Percentiles rank a stretch among this genome's conserved stretches.
These are phyloP conservation scores for Bufotes viridis DNA, from an alignment of 2,797 vertebrate species.

Conservation along the genomic window DNA sequence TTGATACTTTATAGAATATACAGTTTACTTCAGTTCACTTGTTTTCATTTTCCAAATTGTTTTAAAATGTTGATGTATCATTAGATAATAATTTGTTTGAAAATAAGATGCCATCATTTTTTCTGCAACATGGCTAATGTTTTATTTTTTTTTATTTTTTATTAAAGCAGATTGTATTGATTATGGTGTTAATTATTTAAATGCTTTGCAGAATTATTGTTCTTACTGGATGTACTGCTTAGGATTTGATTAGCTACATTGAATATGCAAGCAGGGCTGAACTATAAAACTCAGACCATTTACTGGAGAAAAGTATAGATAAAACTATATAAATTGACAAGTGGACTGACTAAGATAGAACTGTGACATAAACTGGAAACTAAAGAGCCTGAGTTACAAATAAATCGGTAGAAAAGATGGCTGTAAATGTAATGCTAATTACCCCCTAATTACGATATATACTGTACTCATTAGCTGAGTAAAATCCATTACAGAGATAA, in stretches of 20 bases:
- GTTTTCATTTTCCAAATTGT: neutral
- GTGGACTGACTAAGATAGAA: constrained; percentile 20
- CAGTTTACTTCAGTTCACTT: neutral
- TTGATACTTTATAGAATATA: too few relatives aligned
- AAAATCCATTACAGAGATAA: constrained; percentile 19
- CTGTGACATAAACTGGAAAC: constrained; percentile 17
- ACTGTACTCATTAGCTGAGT: constrained; percentile 19
- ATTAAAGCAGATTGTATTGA: constrained; percentile 44
- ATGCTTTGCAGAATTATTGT: constrained; percentile 39
- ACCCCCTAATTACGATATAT: constrained; percentile 31
- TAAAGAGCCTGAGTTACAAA: constrained; percentile 44
- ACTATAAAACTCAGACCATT: constrained; percentile 40
- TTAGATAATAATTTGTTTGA: neutral
- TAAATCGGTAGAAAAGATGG: neutral
- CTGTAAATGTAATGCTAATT: constrained; percentile 28
- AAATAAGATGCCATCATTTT: neutral
- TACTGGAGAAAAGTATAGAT: constrained; percentile 43
- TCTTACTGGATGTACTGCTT: constrained; percentile 33
- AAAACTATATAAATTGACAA: constrained; percentile 57
- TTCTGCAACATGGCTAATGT: constrained; percentile 23
- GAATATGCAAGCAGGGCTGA: constrained; percentile 35
- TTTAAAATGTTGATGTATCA: neutral
- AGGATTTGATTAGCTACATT: neutral
- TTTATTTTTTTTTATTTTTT: constrained; percentile 26
- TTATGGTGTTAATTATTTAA: constrained; percentile 49